These are phyloP conservation scores for Caenorhabditis sulstoni DNA, from an alignment of 2,888 invertebrate genomes.

Conservation along the genomic window DNA sequence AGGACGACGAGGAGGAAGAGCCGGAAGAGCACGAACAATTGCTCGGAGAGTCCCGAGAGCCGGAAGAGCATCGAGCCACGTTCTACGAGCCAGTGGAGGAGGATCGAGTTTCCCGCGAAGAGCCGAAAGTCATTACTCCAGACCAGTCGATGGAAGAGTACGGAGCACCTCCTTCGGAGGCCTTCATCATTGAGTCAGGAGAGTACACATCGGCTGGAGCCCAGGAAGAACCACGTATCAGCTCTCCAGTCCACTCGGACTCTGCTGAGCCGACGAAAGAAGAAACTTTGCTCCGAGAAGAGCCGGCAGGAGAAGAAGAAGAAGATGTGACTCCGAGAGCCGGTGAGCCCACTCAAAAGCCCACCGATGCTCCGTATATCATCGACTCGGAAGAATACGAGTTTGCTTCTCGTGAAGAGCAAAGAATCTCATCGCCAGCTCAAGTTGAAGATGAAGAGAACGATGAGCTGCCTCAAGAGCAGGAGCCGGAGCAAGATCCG, in stretches of 20 bases:
- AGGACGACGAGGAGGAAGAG: slow-evolving; percentile 47
- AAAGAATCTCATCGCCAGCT: slow-evolving; percentile 39
- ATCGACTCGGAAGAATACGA: slow-evolving; percentile 46
- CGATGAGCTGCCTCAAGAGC: slow-evolving; percentile 1
- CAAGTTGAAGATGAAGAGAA: slow-evolving; percentile 10
- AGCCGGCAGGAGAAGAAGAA: background rate
- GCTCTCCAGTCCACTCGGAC: slow-evolving; percentile 43
- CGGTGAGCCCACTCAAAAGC: slow-evolving; percentile 3
- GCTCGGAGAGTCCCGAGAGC: slow-evolving; percentile 24
- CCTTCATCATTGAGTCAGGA: slow-evolving; percentile 47
- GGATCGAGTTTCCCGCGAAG: slow-evolving; percentile 32
- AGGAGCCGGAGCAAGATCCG: slow-evolving; percentile 24
- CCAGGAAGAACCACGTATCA: slow-evolving; percentile 31
- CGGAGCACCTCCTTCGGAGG: background rate
- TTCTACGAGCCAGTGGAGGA: slow-evolving; percentile 47
- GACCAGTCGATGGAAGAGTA: slow-evolving; percentile 17
- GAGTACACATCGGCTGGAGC: slow-evolving; percentile 27
- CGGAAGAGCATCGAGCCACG: slow-evolving; percentile 33
- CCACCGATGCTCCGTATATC: slow-evolving; percentile 38
- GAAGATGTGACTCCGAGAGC: slow-evolving; percentile 19
- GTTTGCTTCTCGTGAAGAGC: slow-evolving; percentile 15
- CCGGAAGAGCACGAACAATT: slow-evolving; percentile 25
- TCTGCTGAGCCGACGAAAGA: slow-evolving; percentile 6
- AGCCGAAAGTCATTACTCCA: slow-evolving; percentile 46
- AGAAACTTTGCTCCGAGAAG: background rate